Base-by-base conservation (phyloP, 92 coral and sea anemone species). In the Hydrozoanthus gracilis region DNA sequence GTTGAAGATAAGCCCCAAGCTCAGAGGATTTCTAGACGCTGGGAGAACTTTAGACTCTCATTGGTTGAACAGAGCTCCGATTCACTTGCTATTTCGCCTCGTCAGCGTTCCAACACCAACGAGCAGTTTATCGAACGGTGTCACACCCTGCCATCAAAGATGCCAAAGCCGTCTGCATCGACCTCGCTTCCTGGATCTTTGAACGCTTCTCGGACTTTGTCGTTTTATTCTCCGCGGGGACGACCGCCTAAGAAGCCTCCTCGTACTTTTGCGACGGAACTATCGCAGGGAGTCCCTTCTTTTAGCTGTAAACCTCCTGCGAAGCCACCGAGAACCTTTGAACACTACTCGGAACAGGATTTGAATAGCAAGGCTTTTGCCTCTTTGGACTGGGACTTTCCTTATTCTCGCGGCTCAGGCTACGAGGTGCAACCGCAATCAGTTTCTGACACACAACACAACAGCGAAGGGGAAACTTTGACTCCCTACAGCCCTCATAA, bases 241-340 rank as follows among this genome's bases (percentile, higher is more conserved):
- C 16, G 51, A 17, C 95, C 95, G 13, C 98, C 95, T 13, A 95
- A 90, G 83, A 94, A 94, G 82, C 98, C 98, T 27, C 98, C 98
- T 16, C 95, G 98, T 88, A 94, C 98, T 35, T 93, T 89, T 74
- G 96, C 87, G 83, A 89, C 96, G 55, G 96, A 93, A 14, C 52
- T 51, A 62, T 67, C 91, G 55, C 86, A 83, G 39, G 93, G 92
- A 10, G 64, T 82, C 8, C 91, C 87, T 86, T 87, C 87, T 15
- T 80, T 89, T 61, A 84, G 88, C 49, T 77, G 79, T 61, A 92
- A 89, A 70, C 93, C 95, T 8, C 98, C 98, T 17, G 92, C 95
- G 51, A 94, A 94, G 76, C 98, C 98, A 20, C 98, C 98, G 15
- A 66, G 98, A 76, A 94, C 98, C 2, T 94, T 82, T 65, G 94